Evolutionary conservation across 2,888 invertebrate genomes (phyloP), one percentile per base, ranked within the genome.

Genomic region (Troides oblongomaculatus): DNA sequence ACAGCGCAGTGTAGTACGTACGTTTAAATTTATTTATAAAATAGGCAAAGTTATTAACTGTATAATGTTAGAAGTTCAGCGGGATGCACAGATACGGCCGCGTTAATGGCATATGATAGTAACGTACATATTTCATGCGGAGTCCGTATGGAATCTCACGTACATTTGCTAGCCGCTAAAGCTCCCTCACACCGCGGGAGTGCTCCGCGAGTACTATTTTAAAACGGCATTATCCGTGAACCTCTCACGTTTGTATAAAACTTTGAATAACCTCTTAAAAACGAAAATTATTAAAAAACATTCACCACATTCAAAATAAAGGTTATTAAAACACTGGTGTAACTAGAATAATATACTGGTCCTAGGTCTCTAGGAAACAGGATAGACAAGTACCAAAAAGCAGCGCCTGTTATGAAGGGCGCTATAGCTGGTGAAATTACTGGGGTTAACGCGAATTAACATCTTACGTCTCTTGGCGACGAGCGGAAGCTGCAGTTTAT

Each of bases 81-180:
- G 53, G 36, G 25, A 10, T 61, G 23, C 36, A 36, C 66, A 62
- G 62, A 62, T 62, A 57, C 62, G 62, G 39, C 43, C 56, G 17
- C 62, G 62, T 46, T 68, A 68, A 68, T 68, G 67, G 62, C 56
- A 58, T 58, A 43, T 62, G 43, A 62, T 62, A 68, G 57, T 39
- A 46, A 46, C 62, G 57, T 68, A 43, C 67, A 68, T 68, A 68
- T 68, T 68, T 68, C 67, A 68, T 62, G 67, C 36, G 50, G 23
- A 36, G 60, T 53, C 66, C 61, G 36, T 66, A 36, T 18, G 56
- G 61, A 43, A 4, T 4, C 58, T 7, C 58, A 56, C 39, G 57
- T 62, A 67, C 57, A 68, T 58, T 68, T 62, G 67, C 58, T 68
- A 46, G 57, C 62, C 10, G 23, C 4, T 10, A 58, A 10, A 58